phyloP scores from a whole-genome alignment of 2,113 vertebrate species.

The Rattus rattus region DNA sequence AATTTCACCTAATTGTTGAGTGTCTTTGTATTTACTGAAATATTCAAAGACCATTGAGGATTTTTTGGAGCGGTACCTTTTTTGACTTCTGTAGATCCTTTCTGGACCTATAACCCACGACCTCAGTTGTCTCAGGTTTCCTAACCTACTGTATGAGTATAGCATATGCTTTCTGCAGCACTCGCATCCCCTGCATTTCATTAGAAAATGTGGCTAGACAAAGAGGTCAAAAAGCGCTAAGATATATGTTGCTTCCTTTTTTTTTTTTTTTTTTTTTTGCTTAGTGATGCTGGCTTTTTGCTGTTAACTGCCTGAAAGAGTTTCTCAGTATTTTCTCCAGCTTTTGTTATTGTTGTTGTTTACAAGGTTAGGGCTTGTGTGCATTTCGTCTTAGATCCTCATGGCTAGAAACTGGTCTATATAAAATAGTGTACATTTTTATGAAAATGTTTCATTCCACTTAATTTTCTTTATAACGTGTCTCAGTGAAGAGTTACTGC shows the following conservation, averaged over 20 bases:
- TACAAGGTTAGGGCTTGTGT: background rate
- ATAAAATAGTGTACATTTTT: background rate
- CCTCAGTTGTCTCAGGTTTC: too few relatives aligned
- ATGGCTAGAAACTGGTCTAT: background rate
- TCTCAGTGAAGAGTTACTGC: background rate
- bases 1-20: background rate
- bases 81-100: too few relatives aligned
- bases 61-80: background rate
- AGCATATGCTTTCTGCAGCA: too few relatives aligned
- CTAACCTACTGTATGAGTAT: too few relatives aligned
- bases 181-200: too few relatives aligned
- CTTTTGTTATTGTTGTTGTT: background rate
- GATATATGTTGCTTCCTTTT: background rate
- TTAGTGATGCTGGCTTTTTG: background rate
- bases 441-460: background rate
- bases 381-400: background rate
- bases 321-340: background rate
- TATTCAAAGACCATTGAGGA: background rate
- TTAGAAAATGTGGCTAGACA: background rate
- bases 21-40: background rate
- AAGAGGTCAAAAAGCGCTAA: background rate
- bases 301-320: too few relatives aligned
- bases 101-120: background rate
- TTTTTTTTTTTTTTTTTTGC: background rate
- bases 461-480: background rate